A percentile compares a stretch with the other conserved stretches of the same genome.
These are phyloP conservation scores for Cyanistes caeruleus DNA, from an alignment of 2,113 vertebrate genomes.

Conservation along the genomic window DNA sequence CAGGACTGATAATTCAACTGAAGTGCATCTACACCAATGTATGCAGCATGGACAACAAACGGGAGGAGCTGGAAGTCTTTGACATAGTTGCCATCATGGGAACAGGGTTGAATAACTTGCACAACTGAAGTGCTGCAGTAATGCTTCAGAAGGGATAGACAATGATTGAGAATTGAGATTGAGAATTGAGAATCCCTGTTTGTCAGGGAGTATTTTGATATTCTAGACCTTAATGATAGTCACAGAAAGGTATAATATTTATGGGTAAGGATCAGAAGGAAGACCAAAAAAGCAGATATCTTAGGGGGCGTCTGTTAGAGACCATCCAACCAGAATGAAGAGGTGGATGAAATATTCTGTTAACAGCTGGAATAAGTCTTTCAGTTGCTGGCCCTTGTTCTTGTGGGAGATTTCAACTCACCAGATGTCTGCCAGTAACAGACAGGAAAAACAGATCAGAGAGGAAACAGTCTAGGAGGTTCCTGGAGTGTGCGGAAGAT, in stretches of 20 bases:
- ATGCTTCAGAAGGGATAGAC: neutral
- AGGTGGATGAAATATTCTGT: neutral
- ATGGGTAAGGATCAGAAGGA: neutral
- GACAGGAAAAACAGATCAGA: neutral
- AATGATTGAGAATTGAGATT: neutral
- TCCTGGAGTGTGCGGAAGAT: neutral
- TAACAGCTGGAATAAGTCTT: neutral
- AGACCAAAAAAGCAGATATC: neutral
- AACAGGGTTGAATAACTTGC: neutral
- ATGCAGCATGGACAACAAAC: neutral
- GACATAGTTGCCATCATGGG: neutral
- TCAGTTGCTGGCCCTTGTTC: neutral
- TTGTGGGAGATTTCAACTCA: neutral
- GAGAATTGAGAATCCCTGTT: too few species aligned
- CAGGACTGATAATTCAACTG: neutral
- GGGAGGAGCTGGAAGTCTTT: neutral
- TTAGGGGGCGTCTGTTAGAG: neutral
- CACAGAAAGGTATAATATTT: neutral
- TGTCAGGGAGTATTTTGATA: neutral
- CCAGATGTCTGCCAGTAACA: neutral
- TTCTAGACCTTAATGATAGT: neutral
- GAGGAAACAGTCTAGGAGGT: neutral
- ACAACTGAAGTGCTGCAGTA: neutral
- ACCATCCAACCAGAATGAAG: neutral
- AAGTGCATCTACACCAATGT: neutral